Conservation (phyloP, 2,113 vertebrate species). For the Rattus rattus region DNA sequence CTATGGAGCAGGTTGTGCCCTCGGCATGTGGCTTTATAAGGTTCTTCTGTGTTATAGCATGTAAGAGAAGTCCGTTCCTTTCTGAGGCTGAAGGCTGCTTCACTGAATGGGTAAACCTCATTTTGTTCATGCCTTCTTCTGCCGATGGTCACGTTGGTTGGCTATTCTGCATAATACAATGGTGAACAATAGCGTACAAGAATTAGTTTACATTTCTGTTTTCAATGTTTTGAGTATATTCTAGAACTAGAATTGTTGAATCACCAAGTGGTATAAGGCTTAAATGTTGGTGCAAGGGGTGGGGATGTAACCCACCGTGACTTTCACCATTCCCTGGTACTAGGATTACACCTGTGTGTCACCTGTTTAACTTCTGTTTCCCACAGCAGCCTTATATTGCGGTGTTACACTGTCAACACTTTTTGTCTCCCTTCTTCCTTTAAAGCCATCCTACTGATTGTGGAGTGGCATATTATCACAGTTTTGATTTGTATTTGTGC, state of each 20-base stretch:
- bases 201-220: neutral
- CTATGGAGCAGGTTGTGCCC: neutral
- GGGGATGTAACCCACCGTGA: no score
- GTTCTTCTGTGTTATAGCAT: neutral
- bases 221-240: neutral
- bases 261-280: neutral
- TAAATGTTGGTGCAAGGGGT: neutral
- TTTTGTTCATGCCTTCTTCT: neutral
- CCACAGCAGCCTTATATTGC: neutral
- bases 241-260: neutral
- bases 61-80: neutral
- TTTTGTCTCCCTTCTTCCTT: neutral
- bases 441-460: neutral
- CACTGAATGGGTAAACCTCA: neutral
- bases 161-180: neutral
- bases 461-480: neutral
- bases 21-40: neutral
- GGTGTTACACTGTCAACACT: neutral
- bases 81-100: neutral
- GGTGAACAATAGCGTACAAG: neutral
- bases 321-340: neutral
- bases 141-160: neutral
- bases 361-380: neutral
- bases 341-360: neutral
- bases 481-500: slow-evolving; percentile 11